Percentiles rank a stretch among this genome's conserved stretches.
phyloP scores from a whole-genome alignment of 2,797 vertebrate genomes.

The Acomys russatus region DNA sequence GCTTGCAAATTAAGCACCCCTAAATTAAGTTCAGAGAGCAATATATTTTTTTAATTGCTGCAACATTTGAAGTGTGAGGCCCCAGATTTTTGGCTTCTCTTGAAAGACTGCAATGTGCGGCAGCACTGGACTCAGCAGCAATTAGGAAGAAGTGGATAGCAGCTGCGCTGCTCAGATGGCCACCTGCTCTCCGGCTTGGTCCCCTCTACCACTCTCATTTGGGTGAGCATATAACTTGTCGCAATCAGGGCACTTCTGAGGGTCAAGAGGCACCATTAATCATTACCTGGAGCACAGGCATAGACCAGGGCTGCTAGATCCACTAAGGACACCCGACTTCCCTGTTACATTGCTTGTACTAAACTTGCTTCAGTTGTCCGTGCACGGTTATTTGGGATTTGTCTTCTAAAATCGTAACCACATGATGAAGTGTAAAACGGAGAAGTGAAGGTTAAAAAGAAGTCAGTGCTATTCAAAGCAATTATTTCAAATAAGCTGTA shows the following conservation, averaged over 20 bases:
- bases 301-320: not conserved
- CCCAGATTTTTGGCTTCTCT: conserved; percentile 56
- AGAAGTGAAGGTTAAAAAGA: not conserved
- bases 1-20: not conserved
- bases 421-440: conserved; percentile 1
- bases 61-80: conserved; percentile 37
- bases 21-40: conserved; percentile 39
- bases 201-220: not conserved
- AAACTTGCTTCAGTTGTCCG: not conserved
- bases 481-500: conserved; percentile 47
- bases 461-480: conserved; percentile 17
- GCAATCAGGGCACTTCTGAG: conserved; percentile 21
- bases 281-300: not conserved
- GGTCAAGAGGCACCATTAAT: not conserved
- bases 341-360: not conserved
- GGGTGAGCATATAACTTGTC: not conserved
- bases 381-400: not conserved
- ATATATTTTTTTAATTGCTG: conserved; percentile 19
- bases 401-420: not conserved
- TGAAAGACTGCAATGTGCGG: not conserved
- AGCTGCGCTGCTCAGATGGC: not conserved
- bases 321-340: not conserved
- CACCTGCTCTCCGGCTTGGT: conserved; percentile 30
- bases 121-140: not conserved
- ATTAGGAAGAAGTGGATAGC: conserved; percentile 15